phyloP scores from a whole-genome alignment of 2,888 invertebrate species.

The Uropetala carovei region DNA sequence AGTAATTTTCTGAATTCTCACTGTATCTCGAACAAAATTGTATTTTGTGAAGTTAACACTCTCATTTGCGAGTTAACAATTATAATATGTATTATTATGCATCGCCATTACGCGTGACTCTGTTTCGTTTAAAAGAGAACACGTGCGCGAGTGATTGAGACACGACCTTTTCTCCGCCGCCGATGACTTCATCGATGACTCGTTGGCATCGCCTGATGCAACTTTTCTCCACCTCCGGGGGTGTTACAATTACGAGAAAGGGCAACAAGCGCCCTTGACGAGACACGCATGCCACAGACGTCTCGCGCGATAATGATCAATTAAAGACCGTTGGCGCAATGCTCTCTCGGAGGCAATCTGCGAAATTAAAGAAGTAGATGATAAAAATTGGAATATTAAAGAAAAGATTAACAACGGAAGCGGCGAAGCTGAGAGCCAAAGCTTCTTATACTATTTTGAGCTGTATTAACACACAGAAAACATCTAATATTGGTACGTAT shows the following conservation, averaged over 20 bases:
- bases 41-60: too few relatives aligned
- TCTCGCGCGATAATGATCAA: neutral
- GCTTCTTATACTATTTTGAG: too few relatives aligned
- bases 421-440: too few relatives aligned
- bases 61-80: too few relatives aligned
- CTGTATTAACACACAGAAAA: too few relatives aligned
- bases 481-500: too few relatives aligned
- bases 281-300: neutral
- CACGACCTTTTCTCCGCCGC: neutral
- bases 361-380: too few relatives aligned
- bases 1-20: too few relatives aligned
- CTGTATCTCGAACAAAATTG: too few relatives aligned
- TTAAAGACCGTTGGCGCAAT: neutral
- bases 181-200: neutral
- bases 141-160: neutral
- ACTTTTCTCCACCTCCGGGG: neutral
- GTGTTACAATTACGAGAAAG: constrained; percentile 8
- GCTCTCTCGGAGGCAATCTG: neutral
- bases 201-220: neutral
- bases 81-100: too few relatives aligned
- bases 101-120: neutral
- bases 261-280: neutral
- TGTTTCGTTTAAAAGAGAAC: neutral
- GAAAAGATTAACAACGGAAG: too few relatives aligned
- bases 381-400: too few relatives aligned